Conservation (phyloP, 2,797 vertebrate species). For the Poecile montanus region DNA sequence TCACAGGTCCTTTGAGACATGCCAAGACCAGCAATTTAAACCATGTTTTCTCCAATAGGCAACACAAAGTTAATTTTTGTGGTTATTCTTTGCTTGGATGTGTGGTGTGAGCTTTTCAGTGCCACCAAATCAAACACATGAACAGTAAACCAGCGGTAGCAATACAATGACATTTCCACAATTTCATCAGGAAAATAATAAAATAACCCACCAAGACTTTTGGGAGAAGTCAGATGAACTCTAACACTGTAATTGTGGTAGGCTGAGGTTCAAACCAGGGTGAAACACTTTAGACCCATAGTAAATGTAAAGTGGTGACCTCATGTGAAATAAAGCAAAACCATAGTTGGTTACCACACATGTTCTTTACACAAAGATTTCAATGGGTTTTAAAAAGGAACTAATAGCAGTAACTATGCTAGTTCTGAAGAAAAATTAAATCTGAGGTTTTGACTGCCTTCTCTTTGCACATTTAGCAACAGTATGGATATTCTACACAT, state of each 20-base stretch:
- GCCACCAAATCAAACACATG: neutral
- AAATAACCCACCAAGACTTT: neutral
- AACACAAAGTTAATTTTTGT: conserved; percentile 16
- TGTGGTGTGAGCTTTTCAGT: neutral
- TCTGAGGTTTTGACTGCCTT: neutral
- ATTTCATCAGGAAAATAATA: neutral
- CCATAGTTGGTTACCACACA: neutral
- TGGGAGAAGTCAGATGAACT: neutral
- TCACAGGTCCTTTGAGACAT: conserved; percentile 17
- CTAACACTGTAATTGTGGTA: neutral
- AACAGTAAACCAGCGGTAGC: neutral
- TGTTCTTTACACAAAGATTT: neutral
- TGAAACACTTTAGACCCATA: conserved; percentile 19
- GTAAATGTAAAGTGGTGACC: conserved; percentile 15
- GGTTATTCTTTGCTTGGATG: neutral
- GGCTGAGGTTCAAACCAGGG: conserved; percentile 16
- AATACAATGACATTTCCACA: neutral
- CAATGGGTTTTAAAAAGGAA: neutral
- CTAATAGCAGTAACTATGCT: neutral
- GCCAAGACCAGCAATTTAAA: conserved; percentile 6
- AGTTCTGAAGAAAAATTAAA: neutral
- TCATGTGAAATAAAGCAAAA: conserved; percentile 6
- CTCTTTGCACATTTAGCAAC: neutral
- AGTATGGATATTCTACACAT: neutral
- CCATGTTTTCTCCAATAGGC: neutral